Evolutionary conservation across 2,113 vertebrate genomes (phyloP).

Genomic region (Willisornis vidua): DNA sequence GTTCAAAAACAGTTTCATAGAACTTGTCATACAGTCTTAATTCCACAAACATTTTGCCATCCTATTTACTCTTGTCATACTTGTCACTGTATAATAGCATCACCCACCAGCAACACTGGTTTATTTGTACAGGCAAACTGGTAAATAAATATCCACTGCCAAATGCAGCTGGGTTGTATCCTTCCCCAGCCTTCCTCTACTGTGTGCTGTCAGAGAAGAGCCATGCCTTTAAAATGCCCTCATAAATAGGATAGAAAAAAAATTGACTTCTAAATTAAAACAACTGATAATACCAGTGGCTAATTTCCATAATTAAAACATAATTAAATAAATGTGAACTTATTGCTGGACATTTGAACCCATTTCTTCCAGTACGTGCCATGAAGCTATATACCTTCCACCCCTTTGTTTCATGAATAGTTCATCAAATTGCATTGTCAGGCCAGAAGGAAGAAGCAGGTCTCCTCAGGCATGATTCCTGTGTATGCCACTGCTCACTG

Average conservation of each 20-base stretch:
- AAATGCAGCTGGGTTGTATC: neutral
- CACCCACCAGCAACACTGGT: neutral
- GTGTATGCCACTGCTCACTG: neutral
- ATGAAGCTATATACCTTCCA: neutral
- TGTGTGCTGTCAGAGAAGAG: neutral
- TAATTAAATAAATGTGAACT: neutral
- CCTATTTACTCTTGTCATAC: neutral
- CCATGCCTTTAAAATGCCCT: neutral
- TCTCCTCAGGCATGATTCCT: neutral
- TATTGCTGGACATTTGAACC: neutral
- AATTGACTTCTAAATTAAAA: neutral
- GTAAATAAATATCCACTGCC: rapidly evolving
- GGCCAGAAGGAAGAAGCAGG: neutral
- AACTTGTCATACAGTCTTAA: neutral
- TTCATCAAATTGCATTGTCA: neutral
- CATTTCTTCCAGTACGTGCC: neutral
- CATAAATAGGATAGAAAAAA: neutral
- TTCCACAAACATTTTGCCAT: rapidly evolving
- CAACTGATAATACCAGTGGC: rapidly evolving
- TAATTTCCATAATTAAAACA: neutral
- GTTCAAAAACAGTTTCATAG: neutral
- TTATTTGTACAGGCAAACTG: neutral
- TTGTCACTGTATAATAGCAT: neutral
- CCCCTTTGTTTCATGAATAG: neutral
- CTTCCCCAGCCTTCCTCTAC: neutral